phyloP scores from a whole-genome alignment of 2,797 vertebrate genomes.

The Falco columbarius region DNA sequence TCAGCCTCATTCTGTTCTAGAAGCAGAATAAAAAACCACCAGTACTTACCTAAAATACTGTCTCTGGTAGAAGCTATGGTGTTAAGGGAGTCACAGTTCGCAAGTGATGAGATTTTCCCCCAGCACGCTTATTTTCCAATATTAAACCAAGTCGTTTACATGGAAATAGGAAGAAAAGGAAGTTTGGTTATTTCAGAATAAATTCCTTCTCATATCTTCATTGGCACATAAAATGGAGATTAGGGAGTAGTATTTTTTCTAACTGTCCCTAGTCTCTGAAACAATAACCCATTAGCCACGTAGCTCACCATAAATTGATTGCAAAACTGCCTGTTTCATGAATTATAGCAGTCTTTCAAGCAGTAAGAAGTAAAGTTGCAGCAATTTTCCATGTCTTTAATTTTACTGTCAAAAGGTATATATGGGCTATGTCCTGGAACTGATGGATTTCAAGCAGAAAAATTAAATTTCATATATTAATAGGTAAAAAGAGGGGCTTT shows the following conservation, averaged over 20 bases:
- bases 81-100: neutral
- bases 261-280: conserved; percentile 37
- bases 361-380: conserved; percentile 57
- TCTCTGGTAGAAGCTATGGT: neutral
- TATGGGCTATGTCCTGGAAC: conserved; percentile 59
- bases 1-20: neutral
- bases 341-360: conserved; percentile 69
- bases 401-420: conserved; percentile 74
- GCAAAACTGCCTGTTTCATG: conserved; percentile 51
- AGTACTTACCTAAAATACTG: neutral
- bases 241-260: conserved; percentile 57
- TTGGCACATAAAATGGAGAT: conserved; percentile 47
- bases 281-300: conserved; percentile 58
- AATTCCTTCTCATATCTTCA: conserved; percentile 41
- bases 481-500: conserved; percentile 56
- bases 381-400: conserved; percentile 71
- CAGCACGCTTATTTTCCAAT: neutral
- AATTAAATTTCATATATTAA: conserved; percentile 57
- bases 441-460: conserved; percentile 64
- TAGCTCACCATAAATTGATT: conserved; percentile 57
- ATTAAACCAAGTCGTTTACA: neutral
- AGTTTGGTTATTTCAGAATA: conserved; percentile 63
- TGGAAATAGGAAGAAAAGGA: conserved; percentile 39
- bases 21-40: neutral
- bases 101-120: neutral